Base-by-base conservation (phyloP, 2,113 vertebrate genomes). In the Nannobrachium achirus region DNA sequence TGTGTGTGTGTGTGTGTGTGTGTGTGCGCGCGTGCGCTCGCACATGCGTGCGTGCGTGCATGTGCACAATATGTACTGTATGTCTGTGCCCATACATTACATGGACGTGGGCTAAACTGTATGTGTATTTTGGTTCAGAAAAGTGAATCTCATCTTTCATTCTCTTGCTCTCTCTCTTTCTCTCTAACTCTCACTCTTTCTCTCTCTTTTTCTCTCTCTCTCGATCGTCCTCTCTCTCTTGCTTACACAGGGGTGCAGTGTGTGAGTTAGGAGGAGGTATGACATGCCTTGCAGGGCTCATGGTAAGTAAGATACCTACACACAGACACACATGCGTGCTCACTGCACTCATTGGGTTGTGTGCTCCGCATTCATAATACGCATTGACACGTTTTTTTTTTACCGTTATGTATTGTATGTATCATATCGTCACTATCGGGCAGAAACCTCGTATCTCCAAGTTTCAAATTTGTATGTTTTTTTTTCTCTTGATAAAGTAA, bases 191-290 rank as follows among this genome's bases (percentile, higher is more conserved):
- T 25, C 20, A 46, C 6, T 61, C 16, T 46, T 9, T 61, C 10
- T 33, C 56, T 50, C 48, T 50, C 8, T 83, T 72, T 86, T 59
- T 75, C 68, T 70, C 62, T 49, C 56, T 49, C 64, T 83, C 25
- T 49, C 25, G 51, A 20, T 71, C 46, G 65, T 53, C 66, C 52
- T 75, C 63, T 45, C 63, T 69, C 69, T 48, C 60, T 69, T 63
- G 75, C 49, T 75, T 63, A 84, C 62, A 61, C 77, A 91, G 89
- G 78, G 89, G 88, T 66, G 79, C 87, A 42, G 87, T 91, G 78
- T 91, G 89, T 56, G 89, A 91, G 86, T 76, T 91, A 66, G 89
- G 88, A 71, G 89, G 89, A 80, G 89, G 89, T 18, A 91, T 91
- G 90, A 91, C 88, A 56, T 89, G 90, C 65, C 86, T 91, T 16